These are phyloP conservation scores for Mythimna lalbum DNA, from an alignment of 2,888 invertebrate species.

Conservation along the genomic window DNA sequence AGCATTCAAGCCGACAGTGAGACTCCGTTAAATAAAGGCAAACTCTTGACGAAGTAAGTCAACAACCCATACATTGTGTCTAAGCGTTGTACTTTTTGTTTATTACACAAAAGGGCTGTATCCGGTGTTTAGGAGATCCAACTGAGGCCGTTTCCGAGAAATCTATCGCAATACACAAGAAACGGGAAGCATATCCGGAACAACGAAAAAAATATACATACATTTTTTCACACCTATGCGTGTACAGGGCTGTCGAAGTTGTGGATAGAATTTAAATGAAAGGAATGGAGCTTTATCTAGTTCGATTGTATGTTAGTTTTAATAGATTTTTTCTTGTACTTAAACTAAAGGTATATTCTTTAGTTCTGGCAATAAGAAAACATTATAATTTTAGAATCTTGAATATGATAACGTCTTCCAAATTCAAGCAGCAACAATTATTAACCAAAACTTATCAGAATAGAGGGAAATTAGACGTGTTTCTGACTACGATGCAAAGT, in stretches of 20 bases:
- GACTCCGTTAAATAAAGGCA: constrained; percentile 78
- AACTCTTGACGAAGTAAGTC: constrained; percentile 78
- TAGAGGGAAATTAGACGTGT: too few relatives aligned
- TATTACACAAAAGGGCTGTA: constrained; percentile 87
- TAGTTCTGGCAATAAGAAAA: not conserved
- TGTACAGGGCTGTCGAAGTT: constrained; percentile 72
- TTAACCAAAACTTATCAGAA: too few relatives aligned
- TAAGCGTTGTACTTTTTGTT: constrained; percentile 79
- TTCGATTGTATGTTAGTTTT: not conserved
- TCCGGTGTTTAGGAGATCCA: constrained; percentile 83
- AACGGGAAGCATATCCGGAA: constrained; percentile 90
- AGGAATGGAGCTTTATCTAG: not conserved
- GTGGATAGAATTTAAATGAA: constrained; percentile 12
- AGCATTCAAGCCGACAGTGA: constrained; percentile 72
- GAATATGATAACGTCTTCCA: too few relatives aligned
- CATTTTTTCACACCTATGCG: constrained; percentile 76
- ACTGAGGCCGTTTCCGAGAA: constrained; percentile 85
- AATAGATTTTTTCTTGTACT: not conserved
- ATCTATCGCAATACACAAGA: constrained; percentile 87
- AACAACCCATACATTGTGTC: constrained; percentile 80
- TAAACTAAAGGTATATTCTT: too few relatives aligned
- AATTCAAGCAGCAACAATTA: too few relatives aligned
- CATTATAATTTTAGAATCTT: not conserved
- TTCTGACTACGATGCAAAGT: too few relatives aligned
- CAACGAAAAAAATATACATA: constrained; percentile 78